These are phyloP conservation scores for Philonicus albiceps DNA, from an alignment of 2,888 invertebrate genomes.

Conservation along the genomic window DNA sequence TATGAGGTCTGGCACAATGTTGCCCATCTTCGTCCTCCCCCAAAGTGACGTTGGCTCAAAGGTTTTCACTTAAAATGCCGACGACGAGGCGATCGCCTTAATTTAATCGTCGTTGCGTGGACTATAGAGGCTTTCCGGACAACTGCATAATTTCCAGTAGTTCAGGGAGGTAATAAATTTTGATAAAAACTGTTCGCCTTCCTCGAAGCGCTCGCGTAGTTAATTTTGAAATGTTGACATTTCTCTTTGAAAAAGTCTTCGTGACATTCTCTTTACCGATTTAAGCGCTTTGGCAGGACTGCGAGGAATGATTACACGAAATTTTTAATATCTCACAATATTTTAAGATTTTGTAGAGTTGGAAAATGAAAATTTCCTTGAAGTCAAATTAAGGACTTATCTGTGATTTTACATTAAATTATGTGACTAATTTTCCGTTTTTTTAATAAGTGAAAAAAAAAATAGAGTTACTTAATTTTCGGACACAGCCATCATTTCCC, in stretches of 20 bases:
- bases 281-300: neutral
- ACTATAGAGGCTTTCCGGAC: neutral
- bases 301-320: neutral
- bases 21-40: slow-evolving; percentile 54
- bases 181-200: neutral
- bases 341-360: neutral
- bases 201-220: neutral
- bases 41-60: neutral
- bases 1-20: slow-evolving; percentile 62
- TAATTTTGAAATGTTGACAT: neutral
- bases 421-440: too few species aligned
- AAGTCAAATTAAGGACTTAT: too few species aligned
- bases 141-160: neutral
- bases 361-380: too few species aligned
- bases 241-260: neutral
- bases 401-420: too few species aligned
- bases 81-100: slow-evolving; percentile 39
- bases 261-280: neutral
- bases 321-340: neutral
- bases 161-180: neutral
- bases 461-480: neutral
- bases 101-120: neutral
- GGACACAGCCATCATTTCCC: neutral
- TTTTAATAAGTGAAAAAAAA: too few species aligned
- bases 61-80: neutral